phyloP scores from a whole-genome alignment of 2,797 vertebrate species.

The Melanotaenia trifasciata region DNA sequence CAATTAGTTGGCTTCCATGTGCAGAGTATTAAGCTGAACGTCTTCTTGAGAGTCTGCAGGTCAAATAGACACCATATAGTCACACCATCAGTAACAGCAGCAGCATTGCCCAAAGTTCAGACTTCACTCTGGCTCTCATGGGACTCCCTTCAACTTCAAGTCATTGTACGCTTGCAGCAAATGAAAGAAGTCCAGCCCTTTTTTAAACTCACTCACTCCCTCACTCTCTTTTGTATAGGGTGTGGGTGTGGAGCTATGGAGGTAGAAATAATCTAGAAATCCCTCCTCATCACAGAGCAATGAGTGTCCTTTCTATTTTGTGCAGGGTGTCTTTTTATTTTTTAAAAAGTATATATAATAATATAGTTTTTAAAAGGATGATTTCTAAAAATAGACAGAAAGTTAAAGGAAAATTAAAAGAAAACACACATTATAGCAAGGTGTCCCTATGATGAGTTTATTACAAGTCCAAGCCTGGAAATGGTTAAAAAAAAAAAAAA shows the following conservation, averaged over 20 bases:
- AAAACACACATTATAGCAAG: too few relatives aligned
- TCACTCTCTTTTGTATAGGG: slow-evolving; percentile 56
- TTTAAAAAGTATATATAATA: neutral
- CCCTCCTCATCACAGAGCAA: slow-evolving; percentile 26
- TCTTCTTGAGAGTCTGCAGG: slow-evolving; percentile 13
- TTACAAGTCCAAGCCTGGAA: too few relatives aligned
- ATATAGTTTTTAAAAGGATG: too few relatives aligned
- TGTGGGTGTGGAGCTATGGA: slow-evolving; percentile 53
- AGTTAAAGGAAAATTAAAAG: too few relatives aligned
- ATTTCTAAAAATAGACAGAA: too few relatives aligned
- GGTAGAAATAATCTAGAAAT: slow-evolving; percentile 28
- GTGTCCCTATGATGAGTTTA: too few relatives aligned
- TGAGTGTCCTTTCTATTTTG: slow-evolving; percentile 10
- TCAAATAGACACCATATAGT: slow-evolving; percentile 14
- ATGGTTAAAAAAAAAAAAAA: too few relatives aligned
- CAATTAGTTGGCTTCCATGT: slow-evolving; percentile 38
- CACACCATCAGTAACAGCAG: slow-evolving; percentile 26
- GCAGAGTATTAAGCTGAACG: slow-evolving; percentile 22
- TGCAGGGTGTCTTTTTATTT: slow-evolving; percentile 12
- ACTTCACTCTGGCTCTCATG: slow-evolving; percentile 38
- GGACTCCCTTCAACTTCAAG: slow-evolving; percentile 44
- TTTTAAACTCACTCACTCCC: slow-evolving; percentile 50
- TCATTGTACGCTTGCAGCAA: slow-evolving; percentile 54
- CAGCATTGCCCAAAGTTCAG: slow-evolving; percentile 26
- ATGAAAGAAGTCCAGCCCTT: slow-evolving; percentile 59